These are phyloP conservation scores for Mixornis gularis DNA, from an alignment of 2,113 vertebrate genomes.

Conservation along the genomic window DNA sequence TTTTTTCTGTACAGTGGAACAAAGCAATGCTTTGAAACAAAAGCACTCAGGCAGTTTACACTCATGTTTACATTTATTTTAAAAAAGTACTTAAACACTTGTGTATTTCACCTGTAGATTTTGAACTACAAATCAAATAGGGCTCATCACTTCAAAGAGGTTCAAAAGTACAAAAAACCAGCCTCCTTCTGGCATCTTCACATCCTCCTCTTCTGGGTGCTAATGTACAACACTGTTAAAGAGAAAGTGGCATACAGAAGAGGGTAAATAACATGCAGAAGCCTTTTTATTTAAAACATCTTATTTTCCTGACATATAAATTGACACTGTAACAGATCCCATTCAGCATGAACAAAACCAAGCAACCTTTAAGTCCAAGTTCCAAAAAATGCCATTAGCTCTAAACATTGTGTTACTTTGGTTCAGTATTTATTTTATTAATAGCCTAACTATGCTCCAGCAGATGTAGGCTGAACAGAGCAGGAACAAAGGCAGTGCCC, in stretches of 20 bases:
- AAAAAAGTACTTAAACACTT: conserved; percentile 18
- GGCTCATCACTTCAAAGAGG: conserved; percentile 21
- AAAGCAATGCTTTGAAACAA: conserved; percentile 14
- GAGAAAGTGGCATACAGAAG: conserved; percentile 1
- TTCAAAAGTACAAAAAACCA: conserved; percentile 43
- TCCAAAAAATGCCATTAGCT: not conserved
- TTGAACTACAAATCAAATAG: conserved; percentile 38
- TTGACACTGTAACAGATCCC: not conserved
- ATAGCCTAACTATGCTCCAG: not conserved
- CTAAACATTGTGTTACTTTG: not conserved
- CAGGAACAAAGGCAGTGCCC: not conserved
- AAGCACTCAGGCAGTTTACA: not conserved
- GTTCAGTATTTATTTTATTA: not conserved
- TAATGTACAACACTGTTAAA: conserved; percentile 92
- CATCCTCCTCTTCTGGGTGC: conserved; percentile 99
- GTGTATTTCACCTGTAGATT: not conserved
- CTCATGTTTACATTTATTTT: not conserved
- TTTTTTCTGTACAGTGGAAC: conserved; percentile 4
- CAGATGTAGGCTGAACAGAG: not conserved
- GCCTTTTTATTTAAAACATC: not conserved
- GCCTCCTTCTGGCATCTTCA: conserved; percentile 62
- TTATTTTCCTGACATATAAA: not conserved
- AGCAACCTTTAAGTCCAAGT: not conserved
- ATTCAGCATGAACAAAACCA: not conserved
- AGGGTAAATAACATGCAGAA: not conserved